phyloP scores from a whole-genome alignment of 1,140 invertebrate species.

The Metaphire vulgaris region DNA sequence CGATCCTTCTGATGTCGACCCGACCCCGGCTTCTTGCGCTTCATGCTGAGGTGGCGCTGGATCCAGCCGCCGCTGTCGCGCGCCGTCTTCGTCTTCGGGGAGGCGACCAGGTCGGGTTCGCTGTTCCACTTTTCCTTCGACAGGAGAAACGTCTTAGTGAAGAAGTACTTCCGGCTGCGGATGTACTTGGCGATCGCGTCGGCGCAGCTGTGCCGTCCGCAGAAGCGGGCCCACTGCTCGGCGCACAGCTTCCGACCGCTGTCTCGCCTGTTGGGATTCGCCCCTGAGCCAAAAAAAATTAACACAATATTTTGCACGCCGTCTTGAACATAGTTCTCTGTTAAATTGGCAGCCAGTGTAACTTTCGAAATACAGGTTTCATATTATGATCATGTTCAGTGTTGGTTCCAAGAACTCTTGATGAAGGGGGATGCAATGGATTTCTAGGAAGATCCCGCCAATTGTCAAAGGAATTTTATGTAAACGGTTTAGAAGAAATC shows the following conservation, averaged over 20 bases:
- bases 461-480: too few species aligned
- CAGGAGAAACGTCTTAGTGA: conserved; percentile 29
- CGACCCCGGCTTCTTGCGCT: conserved; percentile 18
- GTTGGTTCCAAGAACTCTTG: too few species aligned
- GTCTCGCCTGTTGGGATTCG: conserved; percentile 60
- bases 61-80: conserved; percentile 26
- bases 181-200: conserved; percentile 30
- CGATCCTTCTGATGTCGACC: conserved; percentile 6
- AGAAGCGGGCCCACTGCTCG: conserved; percentile 71
- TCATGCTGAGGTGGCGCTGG: conserved; percentile 26
- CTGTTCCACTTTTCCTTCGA: conserved; percentile 31
- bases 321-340: too few species aligned
- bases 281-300: conserved; percentile 55
- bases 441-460: too few species aligned
- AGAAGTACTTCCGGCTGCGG: conserved; percentile 28
- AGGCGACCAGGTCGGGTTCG: conserved; percentile 25
- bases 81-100: neutral
- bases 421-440: too few species aligned
- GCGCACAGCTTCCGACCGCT: conserved; percentile 64
- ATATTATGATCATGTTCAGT: too few species aligned
- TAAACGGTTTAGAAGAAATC: too few species aligned
- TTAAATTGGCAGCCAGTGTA: too few species aligned
- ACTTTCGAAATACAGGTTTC: too few species aligned
- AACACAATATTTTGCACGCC: too few species aligned
- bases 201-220: conserved; percentile 55